Base-by-base conservation (phyloP, 2,888 invertebrate species). In the Zonitis immaculata region DNA sequence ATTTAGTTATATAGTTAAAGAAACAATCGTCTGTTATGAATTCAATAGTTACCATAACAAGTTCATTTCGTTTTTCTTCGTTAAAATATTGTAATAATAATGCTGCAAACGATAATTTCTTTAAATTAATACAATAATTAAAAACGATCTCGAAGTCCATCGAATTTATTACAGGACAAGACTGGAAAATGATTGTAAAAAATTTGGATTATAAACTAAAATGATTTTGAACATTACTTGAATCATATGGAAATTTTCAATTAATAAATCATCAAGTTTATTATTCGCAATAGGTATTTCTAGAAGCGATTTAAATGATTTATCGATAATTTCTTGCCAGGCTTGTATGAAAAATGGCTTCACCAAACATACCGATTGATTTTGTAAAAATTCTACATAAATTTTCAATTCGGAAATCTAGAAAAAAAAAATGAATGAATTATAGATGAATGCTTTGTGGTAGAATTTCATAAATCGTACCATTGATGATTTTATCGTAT, bases 151-250 rank as follows among this genome's bases (percentile, higher is more conserved):
- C 63, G 22, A 72, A 64, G 56, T 70, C 62, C n/a, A 73, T 48
- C 4, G 59, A 63, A 54, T 61, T 61, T 39, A 70, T 51, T 18
- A 71, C 68, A n/a, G 73, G 73, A 58, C 73, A 73, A 18, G 67
- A 57, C 69, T 72, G 44, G 49, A 66, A 68, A 54, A 52, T 49
- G 49, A 48, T 28, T 20, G 8, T 16, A 12, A 8, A 14, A 22
- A 25, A 11, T 35, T 46, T 35, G 14, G n/a, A n/a, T n/a, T n/a
- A n/a, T n/a, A n/a, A n/a, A n/a, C n/a, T n/a, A n/a, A n/a, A n/a
- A n/a, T n/a, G n/a, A n/a, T n/a, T n/a, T n/a, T n/a, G n/a, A n/a
- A n/a, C n/a, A 54, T 43, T 64, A 72, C 73, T 62, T 72, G 70
- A 49, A 73, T 61, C 47, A 63, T 58, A 27, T 61, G 48, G 39